Evolutionary conservation across 2,888 invertebrate genomes (phyloP).

Genomic region (Idaea dimidiata): DNA sequence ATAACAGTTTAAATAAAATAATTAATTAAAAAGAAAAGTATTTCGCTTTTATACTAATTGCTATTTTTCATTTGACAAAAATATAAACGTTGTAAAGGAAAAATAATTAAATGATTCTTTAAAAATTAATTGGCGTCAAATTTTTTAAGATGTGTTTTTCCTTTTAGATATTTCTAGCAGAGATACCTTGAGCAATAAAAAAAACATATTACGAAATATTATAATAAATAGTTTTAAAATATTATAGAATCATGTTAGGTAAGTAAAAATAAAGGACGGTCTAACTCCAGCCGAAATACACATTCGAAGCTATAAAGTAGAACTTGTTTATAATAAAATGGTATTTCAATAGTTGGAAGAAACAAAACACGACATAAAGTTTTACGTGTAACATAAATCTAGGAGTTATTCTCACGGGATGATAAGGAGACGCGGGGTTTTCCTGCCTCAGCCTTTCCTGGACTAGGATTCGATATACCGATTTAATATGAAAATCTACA

Average conservation of each 20-base stretch:
- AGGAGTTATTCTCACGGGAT: constrained; percentile 76
- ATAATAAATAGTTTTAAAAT: too few relatives aligned
- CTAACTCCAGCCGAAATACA: constrained; percentile 22
- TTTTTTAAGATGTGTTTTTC: too few relatives aligned
- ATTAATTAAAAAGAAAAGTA: background rate
- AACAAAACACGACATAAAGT: constrained; percentile 75
- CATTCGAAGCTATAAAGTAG: constrained; percentile 27
- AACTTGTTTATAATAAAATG: constrained; percentile 47
- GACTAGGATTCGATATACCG: constrained; percentile 16
- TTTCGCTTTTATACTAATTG: too few relatives aligned
- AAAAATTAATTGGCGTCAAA: too few relatives aligned
- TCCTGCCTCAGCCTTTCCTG: constrained; percentile 33
- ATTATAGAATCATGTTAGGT: too few relatives aligned
- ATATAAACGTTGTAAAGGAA: too few relatives aligned
- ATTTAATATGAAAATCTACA: constrained; percentile 8
- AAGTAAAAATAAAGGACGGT: background rate
- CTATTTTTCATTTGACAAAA: too few relatives aligned
- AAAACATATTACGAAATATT: too few relatives aligned
- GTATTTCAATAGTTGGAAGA: constrained; percentile 45
- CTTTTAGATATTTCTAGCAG: too few relatives aligned
- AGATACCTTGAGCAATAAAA: too few relatives aligned
- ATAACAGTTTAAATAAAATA: background rate
- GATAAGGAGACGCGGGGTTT: constrained; percentile 57
- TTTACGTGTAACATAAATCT: constrained; percentile 76
- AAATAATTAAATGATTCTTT: too few relatives aligned